Conservation (phyloP, 2,888 invertebrate genomes). For the Hydriomena furcata region DNA sequence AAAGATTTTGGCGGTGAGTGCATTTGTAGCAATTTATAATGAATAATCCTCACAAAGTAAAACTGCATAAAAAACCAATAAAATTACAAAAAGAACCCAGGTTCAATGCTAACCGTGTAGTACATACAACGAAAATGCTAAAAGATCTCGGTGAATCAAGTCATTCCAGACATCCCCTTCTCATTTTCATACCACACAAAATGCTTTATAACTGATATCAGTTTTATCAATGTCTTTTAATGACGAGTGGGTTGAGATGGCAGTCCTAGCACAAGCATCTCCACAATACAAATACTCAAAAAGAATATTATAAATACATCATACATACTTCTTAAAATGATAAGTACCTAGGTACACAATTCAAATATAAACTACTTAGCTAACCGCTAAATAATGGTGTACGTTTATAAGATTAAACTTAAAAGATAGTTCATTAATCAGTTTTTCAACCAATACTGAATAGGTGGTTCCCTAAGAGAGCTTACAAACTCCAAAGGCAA, state of each 20-base stretch:
- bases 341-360: slow-evolving; percentile 34
- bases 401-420: slow-evolving; percentile 70
- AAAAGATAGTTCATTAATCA: slow-evolving; percentile 66
- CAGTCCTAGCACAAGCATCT: slow-evolving; percentile 27
- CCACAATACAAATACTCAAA: slow-evolving; percentile 34
- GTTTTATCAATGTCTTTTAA: slow-evolving; percentile 23
- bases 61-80: no score
- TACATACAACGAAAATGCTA: neutral
- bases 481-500: slow-evolving; percentile 16
- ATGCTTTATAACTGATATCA: slow-evolving; percentile 26
- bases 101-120: no score
- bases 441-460: slow-evolving; percentile 78
- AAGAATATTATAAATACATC: slow-evolving; percentile 26
- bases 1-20: no score
- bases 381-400: slow-evolving; percentile 71
- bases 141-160: slow-evolving; percentile 12
- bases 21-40: no score
- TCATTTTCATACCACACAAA: slow-evolving; percentile 19
- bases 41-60: no score
- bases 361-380: slow-evolving; percentile 69
- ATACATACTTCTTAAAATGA: slow-evolving; percentile 30
- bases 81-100: no score
- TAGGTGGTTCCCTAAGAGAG: slow-evolving; percentile 50
- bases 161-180: slow-evolving; percentile 7
- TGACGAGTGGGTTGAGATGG: slow-evolving; percentile 13